These are phyloP conservation scores for Drosophila antonietae DNA, from an alignment of 2,888 invertebrate species.

Conservation along the genomic window DNA sequence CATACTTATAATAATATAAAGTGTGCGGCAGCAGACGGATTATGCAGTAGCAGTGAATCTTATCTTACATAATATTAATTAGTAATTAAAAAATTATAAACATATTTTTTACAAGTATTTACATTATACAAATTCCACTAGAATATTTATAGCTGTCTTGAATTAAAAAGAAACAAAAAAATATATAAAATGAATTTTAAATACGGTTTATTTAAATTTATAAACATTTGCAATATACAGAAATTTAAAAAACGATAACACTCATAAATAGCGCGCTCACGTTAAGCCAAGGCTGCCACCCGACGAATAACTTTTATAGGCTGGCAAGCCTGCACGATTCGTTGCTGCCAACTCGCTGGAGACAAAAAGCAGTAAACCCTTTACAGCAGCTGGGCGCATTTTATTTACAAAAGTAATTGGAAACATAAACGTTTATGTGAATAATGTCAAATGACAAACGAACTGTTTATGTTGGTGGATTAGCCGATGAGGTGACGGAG, in stretches of 20 bases:
- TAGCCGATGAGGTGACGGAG: slow-evolving; percentile 98
- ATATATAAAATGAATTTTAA: background rate
- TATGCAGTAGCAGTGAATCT: slow-evolving; percentile 30
- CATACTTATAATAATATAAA: slow-evolving; percentile 8
- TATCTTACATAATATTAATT: slow-evolving; percentile 36
- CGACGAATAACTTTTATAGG: background rate
- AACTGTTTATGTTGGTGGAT: slow-evolving; percentile 93
- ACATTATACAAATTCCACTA: background rate
- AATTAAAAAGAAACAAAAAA: background rate
- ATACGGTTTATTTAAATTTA: background rate
- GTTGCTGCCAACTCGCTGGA: slow-evolving; percentile 24
- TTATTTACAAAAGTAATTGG: slow-evolving; percentile 45
- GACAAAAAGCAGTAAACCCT: background rate
- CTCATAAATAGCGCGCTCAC: background rate
- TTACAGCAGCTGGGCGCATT: slow-evolving; percentile 29
- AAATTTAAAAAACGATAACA: background rate
- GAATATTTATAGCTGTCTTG: background rate
- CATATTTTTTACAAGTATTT: background rate
- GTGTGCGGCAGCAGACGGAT: slow-evolving; percentile 15
- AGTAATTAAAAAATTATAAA: slow-evolving; percentile 12
- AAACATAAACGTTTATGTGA: slow-evolving; percentile 26
- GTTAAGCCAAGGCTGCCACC: slow-evolving; percentile 25
- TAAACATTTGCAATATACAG: background rate
- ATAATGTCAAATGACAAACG: slow-evolving; percentile 89
- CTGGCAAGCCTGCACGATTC: slow-evolving; percentile 18